Percentiles rank a stretch among this genome's conserved stretches.
These are phyloP conservation scores for Sarcophaga carnaria DNA, from an alignment of 2,888 invertebrate species.

Conservation along the genomic window DNA sequence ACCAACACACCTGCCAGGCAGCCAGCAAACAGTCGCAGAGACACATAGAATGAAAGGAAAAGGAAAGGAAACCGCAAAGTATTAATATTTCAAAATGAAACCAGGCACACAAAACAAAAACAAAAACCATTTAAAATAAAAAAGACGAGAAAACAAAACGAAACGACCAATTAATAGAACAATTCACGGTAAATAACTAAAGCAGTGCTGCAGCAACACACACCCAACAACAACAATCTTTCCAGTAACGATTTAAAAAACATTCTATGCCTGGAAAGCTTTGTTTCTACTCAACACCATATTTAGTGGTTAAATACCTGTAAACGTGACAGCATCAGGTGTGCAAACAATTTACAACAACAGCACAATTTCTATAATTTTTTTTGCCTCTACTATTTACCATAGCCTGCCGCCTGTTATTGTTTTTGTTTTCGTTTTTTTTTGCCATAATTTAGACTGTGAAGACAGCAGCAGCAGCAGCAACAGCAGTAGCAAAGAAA, in stretches of 20 bases:
- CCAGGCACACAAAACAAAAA: background rate
- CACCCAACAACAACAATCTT: background rate
- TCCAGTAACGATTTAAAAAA: background rate
- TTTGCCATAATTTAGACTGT: slow-evolving; percentile 42
- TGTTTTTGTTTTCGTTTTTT: slow-evolving; percentile 1
- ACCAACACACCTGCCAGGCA: background rate
- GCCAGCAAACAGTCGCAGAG: background rate
- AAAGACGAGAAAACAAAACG: background rate
- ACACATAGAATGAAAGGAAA: background rate
- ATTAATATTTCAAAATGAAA: slow-evolving; percentile 36
- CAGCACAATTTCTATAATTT: background rate
- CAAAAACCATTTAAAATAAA: background rate
- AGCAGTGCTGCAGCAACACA: slow-evolving; percentile 19
- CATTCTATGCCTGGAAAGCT: background rate
- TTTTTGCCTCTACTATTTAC: background rate
- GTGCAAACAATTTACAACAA: slow-evolving; percentile 47
- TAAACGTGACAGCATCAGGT: slow-evolving; percentile 67
- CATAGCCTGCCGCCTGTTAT: background rate
- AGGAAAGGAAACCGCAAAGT: slow-evolving; percentile 42
- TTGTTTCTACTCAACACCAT: slow-evolving; percentile 61
- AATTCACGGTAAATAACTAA: slow-evolving; percentile 33
- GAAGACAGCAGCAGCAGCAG: background rate
- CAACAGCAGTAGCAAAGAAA: background rate
- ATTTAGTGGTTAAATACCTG: slow-evolving; percentile 63
- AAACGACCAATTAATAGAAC: slow-evolving; percentile 55